phyloP scores from a whole-genome alignment of 2,888 invertebrate genomes.

The Endomychus coccineus region DNA sequence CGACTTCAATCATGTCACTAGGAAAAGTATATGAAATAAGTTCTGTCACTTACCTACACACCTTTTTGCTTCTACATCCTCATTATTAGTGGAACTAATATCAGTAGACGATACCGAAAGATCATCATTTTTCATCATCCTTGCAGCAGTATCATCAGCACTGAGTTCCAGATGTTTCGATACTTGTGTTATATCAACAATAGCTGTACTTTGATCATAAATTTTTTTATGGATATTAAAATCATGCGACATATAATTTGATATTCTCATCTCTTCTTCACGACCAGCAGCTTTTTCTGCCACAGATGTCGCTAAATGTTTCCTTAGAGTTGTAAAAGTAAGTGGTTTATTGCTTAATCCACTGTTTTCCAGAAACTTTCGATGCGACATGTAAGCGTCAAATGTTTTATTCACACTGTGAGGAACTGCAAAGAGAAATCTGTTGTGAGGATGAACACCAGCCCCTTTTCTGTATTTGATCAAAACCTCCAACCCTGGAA shows the following conservation, averaged over 20 bases:
- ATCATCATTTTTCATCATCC: no score
- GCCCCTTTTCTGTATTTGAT: not conserved
- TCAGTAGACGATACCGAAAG: no score
- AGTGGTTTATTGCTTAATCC: not conserved
- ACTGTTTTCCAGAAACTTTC: not conserved
- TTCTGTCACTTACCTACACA: no score
- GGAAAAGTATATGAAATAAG: no score
- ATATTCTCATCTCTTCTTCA: constrained; percentile 1
- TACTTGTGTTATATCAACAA: not conserved
- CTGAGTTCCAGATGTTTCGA: not conserved
- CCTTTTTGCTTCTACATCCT: no score
- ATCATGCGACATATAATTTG: constrained; percentile 3
- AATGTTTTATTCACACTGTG: not conserved
- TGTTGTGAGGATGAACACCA: not conserved
- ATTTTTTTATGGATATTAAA: constrained; percentile 2
- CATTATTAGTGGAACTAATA: no score
- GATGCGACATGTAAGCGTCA: not conserved
- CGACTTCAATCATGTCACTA: no score
- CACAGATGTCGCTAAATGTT: constrained; percentile 1
- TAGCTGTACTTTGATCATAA: not conserved
- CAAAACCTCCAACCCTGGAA: not conserved
- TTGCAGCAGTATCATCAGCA: no score
- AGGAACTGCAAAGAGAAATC: not conserved
- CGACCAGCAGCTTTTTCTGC: not conserved
- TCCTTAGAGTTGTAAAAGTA: not conserved